These are phyloP conservation scores for Nannoperca obscura DNA, from an alignment of 2,797 vertebrate species.

Conservation along the genomic window DNA sequence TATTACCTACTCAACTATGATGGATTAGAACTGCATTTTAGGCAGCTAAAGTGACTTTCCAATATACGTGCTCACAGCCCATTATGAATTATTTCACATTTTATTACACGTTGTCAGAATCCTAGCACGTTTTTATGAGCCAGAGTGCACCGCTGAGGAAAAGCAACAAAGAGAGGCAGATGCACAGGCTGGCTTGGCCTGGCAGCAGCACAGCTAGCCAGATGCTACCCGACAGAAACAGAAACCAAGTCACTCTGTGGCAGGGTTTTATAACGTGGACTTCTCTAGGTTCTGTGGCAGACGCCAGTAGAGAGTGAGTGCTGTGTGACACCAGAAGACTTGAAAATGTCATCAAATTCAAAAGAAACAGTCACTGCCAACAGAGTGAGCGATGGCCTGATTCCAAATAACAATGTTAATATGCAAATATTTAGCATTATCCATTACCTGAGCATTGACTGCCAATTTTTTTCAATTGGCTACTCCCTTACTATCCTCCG, in stretches of 20 bases:
- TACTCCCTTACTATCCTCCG: background rate
- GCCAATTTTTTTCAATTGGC: background rate
- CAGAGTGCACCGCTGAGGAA: conserved; percentile 15
- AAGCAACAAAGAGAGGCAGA: conserved; percentile 35
- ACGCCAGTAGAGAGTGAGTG: background rate
- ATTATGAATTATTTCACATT: conserved; percentile 53
- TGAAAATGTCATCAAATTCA: background rate
- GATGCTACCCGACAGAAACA: conserved; percentile 35
- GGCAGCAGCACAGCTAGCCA: conserved; percentile 33
- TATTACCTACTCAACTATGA: conserved; percentile 34
- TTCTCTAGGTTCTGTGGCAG: conserved; percentile 10
- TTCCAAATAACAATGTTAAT: background rate
- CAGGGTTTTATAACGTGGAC: background rate
- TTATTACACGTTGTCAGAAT: conserved; percentile 41
- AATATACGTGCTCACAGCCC: conserved; percentile 29
- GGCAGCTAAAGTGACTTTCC: conserved; percentile 21
- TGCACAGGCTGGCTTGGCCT: conserved; percentile 30
- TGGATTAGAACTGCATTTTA: conserved; percentile 28
- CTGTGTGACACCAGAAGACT: background rate
- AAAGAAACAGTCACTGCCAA: background rate
- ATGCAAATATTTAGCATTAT: conserved; percentile 12
- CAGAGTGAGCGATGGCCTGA: background rate
- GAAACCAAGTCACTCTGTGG: conserved; percentile 1
- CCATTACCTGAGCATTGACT: background rate
- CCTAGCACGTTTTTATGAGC: conserved; percentile 39